These are phyloP conservation scores for Liodrosophila aerea DNA, from an alignment of 2,888 invertebrate species.

Conservation along the genomic window DNA sequence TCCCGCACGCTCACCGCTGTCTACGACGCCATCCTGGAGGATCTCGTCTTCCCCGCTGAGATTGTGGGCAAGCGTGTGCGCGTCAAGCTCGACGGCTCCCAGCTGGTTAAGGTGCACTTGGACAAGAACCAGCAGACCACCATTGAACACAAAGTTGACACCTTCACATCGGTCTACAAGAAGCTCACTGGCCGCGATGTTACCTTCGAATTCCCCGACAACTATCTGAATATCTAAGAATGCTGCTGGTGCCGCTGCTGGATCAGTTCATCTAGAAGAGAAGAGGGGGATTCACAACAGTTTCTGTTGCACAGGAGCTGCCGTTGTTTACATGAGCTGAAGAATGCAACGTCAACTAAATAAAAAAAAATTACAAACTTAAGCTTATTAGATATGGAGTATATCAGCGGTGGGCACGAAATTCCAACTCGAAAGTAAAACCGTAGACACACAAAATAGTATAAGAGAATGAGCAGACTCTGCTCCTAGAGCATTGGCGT, in stretches of 20 bases:
- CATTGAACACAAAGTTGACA: slow-evolving; percentile 99
- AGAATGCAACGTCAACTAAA: slow-evolving; percentile 66
- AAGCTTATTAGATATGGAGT: too few species aligned
- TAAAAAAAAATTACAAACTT: too few species aligned
- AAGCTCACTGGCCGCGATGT: slow-evolving; percentile 99
- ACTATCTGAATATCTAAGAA: slow-evolving; percentile 88
- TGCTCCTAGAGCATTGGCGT: too few species aligned
- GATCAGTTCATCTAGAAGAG: slow-evolving; percentile 47
- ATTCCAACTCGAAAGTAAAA: too few species aligned
- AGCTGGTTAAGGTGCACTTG: slow-evolving; percentile 98
- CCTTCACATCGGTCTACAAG: slow-evolving; percentile 99
- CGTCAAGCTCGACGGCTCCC: slow-evolving; percentile 97
- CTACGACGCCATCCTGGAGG: slow-evolving; percentile 98
- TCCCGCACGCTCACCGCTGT: slow-evolving; percentile 97
- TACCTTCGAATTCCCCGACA: slow-evolving; percentile 99
- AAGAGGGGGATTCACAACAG: slow-evolving; percentile 32
- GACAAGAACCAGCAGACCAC: slow-evolving; percentile 99
- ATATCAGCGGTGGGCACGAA: too few species aligned
- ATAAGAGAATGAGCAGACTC: too few species aligned
- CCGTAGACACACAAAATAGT: too few species aligned
- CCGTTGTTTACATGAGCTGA: slow-evolving; percentile 54
- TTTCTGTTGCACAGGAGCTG: slow-evolving; percentile 76
- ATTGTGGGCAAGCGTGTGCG: slow-evolving; percentile 99
- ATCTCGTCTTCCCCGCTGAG: slow-evolving; percentile 99
- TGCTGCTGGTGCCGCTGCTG: slow-evolving; percentile 43